These are phyloP conservation scores for Teinopalpus imperialis DNA, from an alignment of 2,888 invertebrate species.

Conservation along the genomic window DNA sequence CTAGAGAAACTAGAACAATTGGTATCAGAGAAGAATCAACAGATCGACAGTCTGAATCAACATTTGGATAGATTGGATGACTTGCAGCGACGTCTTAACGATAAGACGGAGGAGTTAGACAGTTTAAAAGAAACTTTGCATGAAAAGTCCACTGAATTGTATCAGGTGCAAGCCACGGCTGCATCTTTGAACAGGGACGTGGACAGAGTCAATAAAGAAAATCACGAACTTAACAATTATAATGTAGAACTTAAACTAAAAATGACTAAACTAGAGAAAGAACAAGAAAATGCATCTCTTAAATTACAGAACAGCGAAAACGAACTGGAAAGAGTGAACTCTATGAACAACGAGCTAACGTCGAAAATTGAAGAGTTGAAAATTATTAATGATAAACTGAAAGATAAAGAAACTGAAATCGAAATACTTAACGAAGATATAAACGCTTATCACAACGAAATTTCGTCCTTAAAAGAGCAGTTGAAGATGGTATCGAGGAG, in stretches of 20 bases:
- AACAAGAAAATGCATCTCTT: constrained; percentile 67
- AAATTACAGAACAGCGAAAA: constrained; percentile 64
- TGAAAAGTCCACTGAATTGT: constrained; percentile 65
- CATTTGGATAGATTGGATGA: constrained; percentile 73
- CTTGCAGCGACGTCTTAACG: constrained; percentile 72
- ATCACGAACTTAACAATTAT: constrained; percentile 55
- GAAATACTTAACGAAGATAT: constrained; percentile 78
- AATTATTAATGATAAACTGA: constrained; percentile 62
- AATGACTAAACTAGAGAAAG: constrained; percentile 67
- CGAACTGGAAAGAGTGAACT: constrained; percentile 61
- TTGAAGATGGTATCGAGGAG: constrained; percentile 72
- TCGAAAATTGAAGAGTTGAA: constrained; percentile 68
- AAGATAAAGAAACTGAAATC: constrained; percentile 79
- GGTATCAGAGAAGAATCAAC: constrained; percentile 79
- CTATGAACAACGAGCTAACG: constrained; percentile 61
- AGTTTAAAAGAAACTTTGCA: constrained; percentile 72
- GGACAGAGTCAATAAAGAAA: constrained; percentile 65
- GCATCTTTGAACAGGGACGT: constrained; percentile 59
- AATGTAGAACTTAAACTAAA: constrained; percentile 65
- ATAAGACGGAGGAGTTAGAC: constrained; percentile 73
- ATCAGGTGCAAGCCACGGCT: constrained; percentile 63
- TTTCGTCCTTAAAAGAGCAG: constrained; percentile 69
- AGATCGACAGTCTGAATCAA: constrained; percentile 76
- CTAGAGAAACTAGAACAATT: constrained; percentile 76
- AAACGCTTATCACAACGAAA: constrained; percentile 74